phyloP scores from a whole-genome alignment of 2,888 invertebrate species.

The Calameuta pallipes region DNA sequence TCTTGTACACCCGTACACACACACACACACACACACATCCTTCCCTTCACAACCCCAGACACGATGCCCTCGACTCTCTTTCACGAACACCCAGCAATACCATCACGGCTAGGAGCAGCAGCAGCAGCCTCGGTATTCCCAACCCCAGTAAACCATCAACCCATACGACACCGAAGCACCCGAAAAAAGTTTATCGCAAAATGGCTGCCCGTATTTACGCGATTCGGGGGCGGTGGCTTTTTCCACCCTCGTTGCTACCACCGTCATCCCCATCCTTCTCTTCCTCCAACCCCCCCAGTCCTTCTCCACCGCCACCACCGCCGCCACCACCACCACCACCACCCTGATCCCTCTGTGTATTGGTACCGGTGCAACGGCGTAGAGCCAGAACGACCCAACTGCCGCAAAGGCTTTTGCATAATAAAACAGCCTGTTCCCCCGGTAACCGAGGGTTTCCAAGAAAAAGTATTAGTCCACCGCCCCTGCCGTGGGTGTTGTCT shows the following conservation, averaged over 20 bases:
- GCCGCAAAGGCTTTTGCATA: slow-evolving; percentile 66
- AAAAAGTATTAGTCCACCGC: slow-evolving; percentile 40
- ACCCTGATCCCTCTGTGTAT: slow-evolving; percentile 15
- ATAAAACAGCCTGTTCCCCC: slow-evolving; percentile 61
- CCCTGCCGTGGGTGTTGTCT: background rate
- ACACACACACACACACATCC: background rate
- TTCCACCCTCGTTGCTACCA: slow-evolving; percentile 35
- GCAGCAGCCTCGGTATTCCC: slow-evolving; percentile 1
- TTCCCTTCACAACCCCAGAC: background rate
- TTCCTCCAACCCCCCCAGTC: background rate
- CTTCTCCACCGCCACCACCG: slow-evolving; percentile 13
- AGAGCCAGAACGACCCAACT: slow-evolving; percentile 62
- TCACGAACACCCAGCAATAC: background rate
- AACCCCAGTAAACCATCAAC: slow-evolving; percentile 10
- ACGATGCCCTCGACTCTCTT: background rate
- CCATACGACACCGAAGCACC: slow-evolving; percentile 34
- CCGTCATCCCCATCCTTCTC: slow-evolving; percentile 18
- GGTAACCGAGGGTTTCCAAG: slow-evolving; percentile 27
- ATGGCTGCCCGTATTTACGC: slow-evolving; percentile 66
- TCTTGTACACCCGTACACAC: background rate
- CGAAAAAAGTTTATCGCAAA: slow-evolving; percentile 60
- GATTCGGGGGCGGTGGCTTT: slow-evolving; percentile 59
- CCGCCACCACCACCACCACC: slow-evolving; percentile 19
- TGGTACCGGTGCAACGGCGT: slow-evolving; percentile 34
- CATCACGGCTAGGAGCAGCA: background rate